phyloP scores from a whole-genome alignment of 2,888 invertebrate genomes.

The Agrochola circellaris region DNA sequence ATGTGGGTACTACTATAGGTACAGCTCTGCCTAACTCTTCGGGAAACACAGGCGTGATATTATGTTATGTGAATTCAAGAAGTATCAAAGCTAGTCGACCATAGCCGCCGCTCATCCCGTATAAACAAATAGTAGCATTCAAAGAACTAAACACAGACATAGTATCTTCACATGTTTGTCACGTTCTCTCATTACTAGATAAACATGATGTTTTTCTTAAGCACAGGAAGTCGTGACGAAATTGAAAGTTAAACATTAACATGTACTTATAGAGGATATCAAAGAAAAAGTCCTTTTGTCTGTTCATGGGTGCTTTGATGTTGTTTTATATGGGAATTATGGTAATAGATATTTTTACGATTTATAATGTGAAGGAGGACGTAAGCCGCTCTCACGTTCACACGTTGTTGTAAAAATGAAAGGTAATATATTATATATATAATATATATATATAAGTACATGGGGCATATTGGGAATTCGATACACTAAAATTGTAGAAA shows the following conservation, averaged over 20 bases:
- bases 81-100: background rate
- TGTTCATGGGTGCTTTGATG: conserved; percentile 10
- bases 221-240: conserved; percentile 53
- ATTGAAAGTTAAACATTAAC: conserved; percentile 41
- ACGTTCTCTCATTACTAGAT: conserved; percentile 56
- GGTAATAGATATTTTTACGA: conserved; percentile 37
- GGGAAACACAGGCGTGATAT: too few species aligned
- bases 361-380: background rate
- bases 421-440: too few species aligned
- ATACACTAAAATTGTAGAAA: too few species aligned
- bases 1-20: too few species aligned
- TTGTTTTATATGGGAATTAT: conserved; percentile 34
- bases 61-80: too few species aligned
- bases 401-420: background rate
- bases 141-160: conserved; percentile 40
- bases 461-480: too few species aligned
- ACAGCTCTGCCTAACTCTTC: too few species aligned
- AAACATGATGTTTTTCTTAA: conserved; percentile 50
- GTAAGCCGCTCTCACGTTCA: background rate
- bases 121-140: conserved; percentile 46
- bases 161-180: conserved; percentile 38
- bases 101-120: background rate
- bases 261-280: conserved; percentile 46
- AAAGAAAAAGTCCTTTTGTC: conserved; percentile 47
- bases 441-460: too few species aligned